phyloP scores from a whole-genome alignment of 1,140 invertebrate genomes.

The Diuraphis noxia region DNA sequence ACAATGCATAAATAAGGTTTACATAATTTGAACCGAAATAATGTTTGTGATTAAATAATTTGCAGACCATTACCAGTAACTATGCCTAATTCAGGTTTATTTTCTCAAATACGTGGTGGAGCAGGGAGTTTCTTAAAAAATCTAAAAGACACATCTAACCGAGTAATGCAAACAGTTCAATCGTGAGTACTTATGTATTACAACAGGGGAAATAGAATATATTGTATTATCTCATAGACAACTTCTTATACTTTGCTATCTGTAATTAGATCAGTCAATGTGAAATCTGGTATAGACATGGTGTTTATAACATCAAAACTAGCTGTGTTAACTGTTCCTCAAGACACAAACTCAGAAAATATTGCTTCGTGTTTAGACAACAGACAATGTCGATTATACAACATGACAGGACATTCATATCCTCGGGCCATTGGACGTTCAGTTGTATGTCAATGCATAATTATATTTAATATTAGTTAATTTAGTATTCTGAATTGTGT shows the following conservation, averaged over 20 bases:
- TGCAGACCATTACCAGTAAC: slow-evolving; percentile 57
- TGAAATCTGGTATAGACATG: slow-evolving; percentile 66
- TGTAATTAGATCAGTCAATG: slow-evolving; percentile 33
- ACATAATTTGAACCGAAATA: not conserved
- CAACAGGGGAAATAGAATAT: not conserved
- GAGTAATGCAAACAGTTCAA: slow-evolving; percentile 95
- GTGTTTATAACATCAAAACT: slow-evolving; percentile 87
- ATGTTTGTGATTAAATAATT: not conserved
- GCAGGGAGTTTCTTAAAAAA: slow-evolving; percentile 89
- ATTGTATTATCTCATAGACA: not conserved
- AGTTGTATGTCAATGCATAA: not conserved
- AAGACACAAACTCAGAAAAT: slow-evolving; percentile 90
- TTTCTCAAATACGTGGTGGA: slow-evolving; percentile 80
- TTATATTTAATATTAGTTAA: slow-evolving; percentile 59
- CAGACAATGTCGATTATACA: slow-evolving; percentile 78
- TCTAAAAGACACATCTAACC: slow-evolving; percentile 92
- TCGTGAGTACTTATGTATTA: slow-evolving; percentile 69
- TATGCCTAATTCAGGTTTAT: slow-evolving; percentile 65
- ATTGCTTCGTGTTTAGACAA: slow-evolving; percentile 75
- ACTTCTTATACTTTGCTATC: not conserved
- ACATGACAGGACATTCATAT: slow-evolving; percentile 73
- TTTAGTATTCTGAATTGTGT: slow-evolving; percentile 59
- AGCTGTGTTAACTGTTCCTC: slow-evolving; percentile 90
- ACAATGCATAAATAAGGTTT: not conserved
- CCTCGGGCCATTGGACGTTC: slow-evolving; percentile 57